A percentile compares a stretch with the other conserved stretches of the same genome.
Conservation (phyloP, 2,113 vertebrate genomes). For the Progne subis region DNA sequence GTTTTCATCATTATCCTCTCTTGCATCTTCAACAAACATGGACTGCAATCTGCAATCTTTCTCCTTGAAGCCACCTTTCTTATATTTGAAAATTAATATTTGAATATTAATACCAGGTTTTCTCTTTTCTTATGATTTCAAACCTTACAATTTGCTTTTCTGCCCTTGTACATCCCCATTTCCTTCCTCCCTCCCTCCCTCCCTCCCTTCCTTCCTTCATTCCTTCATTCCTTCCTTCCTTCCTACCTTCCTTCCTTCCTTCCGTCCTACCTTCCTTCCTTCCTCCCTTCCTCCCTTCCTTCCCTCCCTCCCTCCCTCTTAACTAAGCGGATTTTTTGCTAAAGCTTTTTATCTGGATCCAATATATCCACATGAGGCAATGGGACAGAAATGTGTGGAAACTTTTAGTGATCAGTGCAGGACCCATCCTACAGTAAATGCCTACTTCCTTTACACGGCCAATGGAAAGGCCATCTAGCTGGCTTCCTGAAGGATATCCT, state of each 20-base stretch:
- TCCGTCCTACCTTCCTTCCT: neutral
- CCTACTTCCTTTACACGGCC: neutral
- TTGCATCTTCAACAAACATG: neutral
- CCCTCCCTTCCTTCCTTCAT: neutral
- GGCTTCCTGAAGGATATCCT: neutral
- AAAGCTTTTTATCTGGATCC: neutral
- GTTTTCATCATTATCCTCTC: neutral
- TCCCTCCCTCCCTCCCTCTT: neutral
- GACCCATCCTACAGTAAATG: neutral
- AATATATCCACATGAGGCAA: neutral
- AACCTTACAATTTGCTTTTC: neutral
- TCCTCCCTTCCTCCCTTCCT: neutral
- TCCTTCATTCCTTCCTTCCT: neutral
- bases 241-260: neutral
- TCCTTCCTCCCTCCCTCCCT: neutral
- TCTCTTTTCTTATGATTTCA: neutral
- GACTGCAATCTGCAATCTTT: neutral
- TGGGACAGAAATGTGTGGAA: neutral
- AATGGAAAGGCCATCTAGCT: neutral
- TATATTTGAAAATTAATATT: neutral
- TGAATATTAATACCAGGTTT: neutral
- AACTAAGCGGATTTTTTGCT: neutral
- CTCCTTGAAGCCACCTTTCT: neutral
- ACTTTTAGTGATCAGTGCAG: neutral
- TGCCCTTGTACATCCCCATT: neutral